Percentiles rank a stretch among this genome's conserved stretches.
phyloP scores from a whole-genome alignment of 2,113 vertebrate genomes.

The zebrafish (Danio rerio) region DNA sequence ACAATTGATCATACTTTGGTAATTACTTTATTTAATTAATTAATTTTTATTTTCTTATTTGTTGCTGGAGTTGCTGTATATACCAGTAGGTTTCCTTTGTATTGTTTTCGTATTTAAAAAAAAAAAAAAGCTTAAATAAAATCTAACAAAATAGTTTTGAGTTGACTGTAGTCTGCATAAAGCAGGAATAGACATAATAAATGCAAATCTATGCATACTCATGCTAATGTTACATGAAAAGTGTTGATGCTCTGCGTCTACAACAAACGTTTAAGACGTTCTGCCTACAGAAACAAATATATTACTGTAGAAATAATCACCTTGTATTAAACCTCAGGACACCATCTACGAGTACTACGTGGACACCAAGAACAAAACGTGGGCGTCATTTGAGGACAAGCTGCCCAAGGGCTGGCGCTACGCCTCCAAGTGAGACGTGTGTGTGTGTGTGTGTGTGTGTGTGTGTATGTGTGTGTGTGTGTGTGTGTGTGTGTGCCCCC shows the following conservation, averaged over 20 bases:
- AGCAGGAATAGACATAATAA: background rate
- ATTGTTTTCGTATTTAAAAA: no score
- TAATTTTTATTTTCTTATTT: background rate
- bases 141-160: no score
- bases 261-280: background rate
- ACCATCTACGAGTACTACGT: slow-evolving; percentile 89
- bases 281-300: slow-evolving; percentile 23
- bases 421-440: slow-evolving; percentile 76
- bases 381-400: slow-evolving; percentile 86
- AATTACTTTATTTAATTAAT: no score
- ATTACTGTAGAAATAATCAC: slow-evolving; percentile 16
- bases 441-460: slow-evolving; percentile 40
- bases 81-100: no score
- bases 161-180: background rate
- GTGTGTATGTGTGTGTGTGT: slow-evolving; percentile 24
- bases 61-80: no score
- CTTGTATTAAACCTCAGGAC: slow-evolving; percentile 73
- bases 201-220: slow-evolving; percentile 1
- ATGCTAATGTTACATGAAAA: slow-evolving; percentile 16
- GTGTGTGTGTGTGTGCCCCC: slow-evolving; percentile 22
- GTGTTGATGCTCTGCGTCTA: background rate
- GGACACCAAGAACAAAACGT: slow-evolving; percentile 82
- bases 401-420: slow-evolving; percentile 86
- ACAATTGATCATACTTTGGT: no score
- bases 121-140: no score